Percentiles rank a stretch among this genome's conserved stretches.
These are phyloP conservation scores for Acipenser transmontanus DNA, from an alignment of 2,797 vertebrate genomes.

Conservation along the genomic window DNA sequence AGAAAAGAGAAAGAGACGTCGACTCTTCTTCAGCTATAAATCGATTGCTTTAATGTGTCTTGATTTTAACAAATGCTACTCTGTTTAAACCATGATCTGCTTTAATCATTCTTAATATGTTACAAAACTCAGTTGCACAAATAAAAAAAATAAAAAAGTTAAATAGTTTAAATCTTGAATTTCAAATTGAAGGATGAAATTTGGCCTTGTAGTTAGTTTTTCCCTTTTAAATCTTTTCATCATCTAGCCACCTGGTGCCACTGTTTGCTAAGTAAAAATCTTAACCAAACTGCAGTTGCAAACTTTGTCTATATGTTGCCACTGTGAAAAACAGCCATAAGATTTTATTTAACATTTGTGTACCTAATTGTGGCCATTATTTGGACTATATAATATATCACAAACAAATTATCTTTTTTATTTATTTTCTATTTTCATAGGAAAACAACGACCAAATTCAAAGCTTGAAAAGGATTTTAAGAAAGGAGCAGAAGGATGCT, in stretches of 20 bases:
- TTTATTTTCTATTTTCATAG: constrained; percentile 41
- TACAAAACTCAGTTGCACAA: too few species aligned
- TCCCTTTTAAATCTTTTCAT: too few species aligned
- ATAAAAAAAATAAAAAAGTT: too few species aligned
- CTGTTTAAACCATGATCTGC: background rate
- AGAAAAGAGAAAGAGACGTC: background rate
- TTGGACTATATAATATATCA: background rate
- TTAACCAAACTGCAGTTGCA: background rate
- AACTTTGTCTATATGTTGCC: background rate
- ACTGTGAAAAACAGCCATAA: background rate
- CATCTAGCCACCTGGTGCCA: too few species aligned
- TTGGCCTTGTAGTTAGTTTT: too few species aligned
- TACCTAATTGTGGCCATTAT: background rate
- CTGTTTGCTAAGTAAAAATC: background rate
- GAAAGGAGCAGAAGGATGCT: constrained; percentile 62
- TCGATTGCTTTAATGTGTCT: background rate
- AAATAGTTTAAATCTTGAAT: too few species aligned
- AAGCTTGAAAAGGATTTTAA: constrained; percentile 64
- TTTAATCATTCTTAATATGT: background rate
- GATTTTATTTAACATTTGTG: too few species aligned
- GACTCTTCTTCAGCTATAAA: background rate
- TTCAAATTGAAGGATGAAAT: too few species aligned
- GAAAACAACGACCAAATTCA: constrained; percentile 57
- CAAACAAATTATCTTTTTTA: background rate
- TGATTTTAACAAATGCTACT: background rate